Evolutionary conservation across 2,888 invertebrate genomes (phyloP).

Genomic region (Conchocele bisecta): DNA sequence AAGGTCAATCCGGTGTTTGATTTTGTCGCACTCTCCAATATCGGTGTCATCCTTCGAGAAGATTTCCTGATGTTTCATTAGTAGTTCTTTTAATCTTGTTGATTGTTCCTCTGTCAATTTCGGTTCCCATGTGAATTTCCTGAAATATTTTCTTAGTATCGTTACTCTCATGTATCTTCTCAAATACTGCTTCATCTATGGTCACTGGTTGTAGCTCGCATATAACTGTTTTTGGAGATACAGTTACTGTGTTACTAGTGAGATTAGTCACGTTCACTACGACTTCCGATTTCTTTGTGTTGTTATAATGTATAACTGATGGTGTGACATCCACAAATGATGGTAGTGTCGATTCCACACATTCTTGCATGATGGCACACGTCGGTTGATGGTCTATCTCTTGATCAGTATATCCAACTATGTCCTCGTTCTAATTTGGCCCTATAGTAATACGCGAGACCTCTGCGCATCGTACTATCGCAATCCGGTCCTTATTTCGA

Average conservation of each 20-base stretch:
- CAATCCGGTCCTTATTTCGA: too few relatives aligned
- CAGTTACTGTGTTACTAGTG: constrained; percentile 29
- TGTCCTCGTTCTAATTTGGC: constrained; percentile 19
- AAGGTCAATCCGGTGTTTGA: constrained; percentile 13
- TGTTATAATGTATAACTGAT: constrained; percentile 17
- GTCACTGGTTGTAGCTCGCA: constrained; percentile 45
- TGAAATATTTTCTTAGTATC: too few relatives aligned
- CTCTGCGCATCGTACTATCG: too few relatives aligned
- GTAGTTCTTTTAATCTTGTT: too few relatives aligned
- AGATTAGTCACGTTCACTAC: constrained; percentile 25
- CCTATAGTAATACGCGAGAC: too few relatives aligned
- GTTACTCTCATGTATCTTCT: constrained; percentile 2
- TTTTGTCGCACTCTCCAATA: background rate
- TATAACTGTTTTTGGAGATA: constrained; percentile 29
- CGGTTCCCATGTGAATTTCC: too few relatives aligned
- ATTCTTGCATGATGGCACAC: constrained; percentile 37
- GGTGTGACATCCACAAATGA: constrained; percentile 37
- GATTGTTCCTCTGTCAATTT: too few relatives aligned
- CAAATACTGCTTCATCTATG: constrained; percentile 10
- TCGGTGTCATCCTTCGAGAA: background rate
- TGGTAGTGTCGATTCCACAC: too few relatives aligned
- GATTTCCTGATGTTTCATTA: too few relatives aligned
- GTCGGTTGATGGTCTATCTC: constrained; percentile 28
- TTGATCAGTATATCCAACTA: constrained; percentile 31
- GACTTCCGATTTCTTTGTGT: constrained; percentile 3